Evolutionary conservation across 2,797 vertebrate genomes (phyloP), one percentile per base, ranked within the genome.

Genomic region (Synanceia verrucosa): DNA sequence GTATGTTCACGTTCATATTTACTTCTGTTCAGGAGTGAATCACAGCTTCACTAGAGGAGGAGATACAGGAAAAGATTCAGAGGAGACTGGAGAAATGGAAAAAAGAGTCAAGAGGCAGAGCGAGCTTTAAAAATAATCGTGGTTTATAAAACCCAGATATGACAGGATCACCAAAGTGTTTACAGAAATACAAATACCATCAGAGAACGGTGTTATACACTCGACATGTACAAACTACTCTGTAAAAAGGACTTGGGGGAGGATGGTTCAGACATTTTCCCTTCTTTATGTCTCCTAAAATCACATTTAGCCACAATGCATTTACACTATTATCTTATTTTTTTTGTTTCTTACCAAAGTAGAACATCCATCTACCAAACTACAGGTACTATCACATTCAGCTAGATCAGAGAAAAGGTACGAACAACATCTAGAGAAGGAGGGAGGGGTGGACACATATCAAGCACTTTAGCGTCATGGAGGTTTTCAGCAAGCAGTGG

Each of bases 291-390:
- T 85, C 85, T 91, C 77, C 86, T 88, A 57, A 88, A 91, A 82
- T 91, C 88, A 93, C 90, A 89, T 92, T 85, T 88, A 93, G 89
- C 88, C 91, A 94, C 94, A 94, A 95, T 88, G 68, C 74, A 83
- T 86, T 84, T 93, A 91, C 92, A 94, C 94, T 94, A 82, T 73
- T 70, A 67, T 77, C 65, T 88, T 91, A 71, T 91, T 90, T 91
- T 90, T 94, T 72, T 84, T 58, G 59, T 64, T 83, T 88, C 74
- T 87, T 81, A 84, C 87, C 80, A 89, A 91, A 95, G 83, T 79
- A 95, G 92, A 95, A 97, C 96, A 96, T 96, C 95, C 93, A 96
- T 93, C 95, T 96, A 97, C 88, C 77, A 89, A 96, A 95, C 95
- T 96, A 97, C 95, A 95, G 93, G 94, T 84, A 93, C 95, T 93